Conservation (phyloP, 2,888 invertebrate species). For the Thereva unica region DNA sequence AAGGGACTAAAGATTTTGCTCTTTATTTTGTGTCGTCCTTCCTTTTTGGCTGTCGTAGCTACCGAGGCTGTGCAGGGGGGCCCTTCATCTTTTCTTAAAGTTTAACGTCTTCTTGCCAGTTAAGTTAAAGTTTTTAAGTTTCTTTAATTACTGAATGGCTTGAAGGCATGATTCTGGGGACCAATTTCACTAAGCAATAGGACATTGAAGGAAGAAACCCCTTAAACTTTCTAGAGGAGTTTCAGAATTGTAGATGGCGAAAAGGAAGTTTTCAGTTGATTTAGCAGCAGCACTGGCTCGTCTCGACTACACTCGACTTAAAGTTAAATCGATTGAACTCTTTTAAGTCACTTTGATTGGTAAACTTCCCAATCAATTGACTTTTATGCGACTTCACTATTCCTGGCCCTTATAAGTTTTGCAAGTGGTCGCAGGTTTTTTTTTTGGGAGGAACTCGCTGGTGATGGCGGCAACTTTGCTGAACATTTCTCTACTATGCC, state of each 20-base stretch:
- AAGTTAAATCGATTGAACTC: conserved; percentile 27
- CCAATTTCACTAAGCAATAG: too few species aligned
- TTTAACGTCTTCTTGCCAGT: conserved; percentile 17
- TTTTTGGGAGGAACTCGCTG: too few species aligned
- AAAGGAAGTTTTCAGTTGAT: conserved; percentile 10
- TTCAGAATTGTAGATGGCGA: background rate
- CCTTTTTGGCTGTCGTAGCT: background rate
- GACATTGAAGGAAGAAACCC: too few species aligned
- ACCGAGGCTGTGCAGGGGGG: background rate
- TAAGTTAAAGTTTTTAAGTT: conserved; percentile 23
- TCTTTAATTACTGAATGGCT: conserved; percentile 27
- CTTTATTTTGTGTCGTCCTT: background rate
- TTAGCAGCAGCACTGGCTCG: background rate
- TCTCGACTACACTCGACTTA: background rate
- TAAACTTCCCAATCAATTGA: conserved; percentile 23
- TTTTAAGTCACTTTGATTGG: conserved; percentile 6
- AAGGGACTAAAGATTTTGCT: too few species aligned
- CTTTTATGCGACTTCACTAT: conserved; percentile 13
- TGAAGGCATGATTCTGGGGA: too few species aligned
- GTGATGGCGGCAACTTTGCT: too few species aligned
- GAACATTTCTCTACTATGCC: too few species aligned
- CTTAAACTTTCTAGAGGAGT: background rate
- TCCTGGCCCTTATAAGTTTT: background rate
- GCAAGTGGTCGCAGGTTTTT: background rate
- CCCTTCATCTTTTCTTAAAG: conserved; percentile 24